Base-by-base conservation (phyloP, 1,140 invertebrate genomes). In the Drosophila burlai region DNA sequence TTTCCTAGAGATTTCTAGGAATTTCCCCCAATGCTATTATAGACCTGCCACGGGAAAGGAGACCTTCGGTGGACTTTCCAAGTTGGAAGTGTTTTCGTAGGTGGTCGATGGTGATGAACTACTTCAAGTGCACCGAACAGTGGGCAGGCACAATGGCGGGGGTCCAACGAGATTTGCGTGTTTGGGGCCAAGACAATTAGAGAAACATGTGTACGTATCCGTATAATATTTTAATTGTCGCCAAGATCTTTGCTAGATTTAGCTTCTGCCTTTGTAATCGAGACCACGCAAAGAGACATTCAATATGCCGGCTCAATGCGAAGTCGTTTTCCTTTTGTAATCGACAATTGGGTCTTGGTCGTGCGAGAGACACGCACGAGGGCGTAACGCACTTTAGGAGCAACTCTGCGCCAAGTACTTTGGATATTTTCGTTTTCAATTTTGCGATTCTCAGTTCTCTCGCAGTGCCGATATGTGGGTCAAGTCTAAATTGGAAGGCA, bases 301-400 rank as follows among this genome's bases (percentile, higher is more conserved):
- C 81, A 83, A 89, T 89, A 80, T 64, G 76, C 36, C 40, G 59
- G 58, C 78, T 66, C 76, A 78, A 79, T 67, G 42, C 63, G 68
- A 80, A 73, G 69, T 73, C 59, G 60, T 89, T 87, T 87, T 84
- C 84, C 69, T 84, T 81, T 84, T 89, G 81, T 81, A 77, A 74
- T 66, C 64, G 63, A 57, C 55, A 89, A 84, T 89, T 90, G 81
- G 84, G 84, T 89, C 84, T 89, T 90, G 84, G 84, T 90, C 85
- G 77, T 64, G 71, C 59, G 76, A 81, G 79, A 64, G 47, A 71
- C 73, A 74, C 81, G 75, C 81, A 83, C 76, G 82, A 76, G 75
- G 81, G 85, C 85, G 85, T 69, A 59, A 69, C 76, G 75, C 72
- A 54, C 68, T 63, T 79, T 80, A 59, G 77, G 83, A 72, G 52